phyloP scores from a whole-genome alignment of 1,140 invertebrate species.

The Gryon sp. region DNA sequence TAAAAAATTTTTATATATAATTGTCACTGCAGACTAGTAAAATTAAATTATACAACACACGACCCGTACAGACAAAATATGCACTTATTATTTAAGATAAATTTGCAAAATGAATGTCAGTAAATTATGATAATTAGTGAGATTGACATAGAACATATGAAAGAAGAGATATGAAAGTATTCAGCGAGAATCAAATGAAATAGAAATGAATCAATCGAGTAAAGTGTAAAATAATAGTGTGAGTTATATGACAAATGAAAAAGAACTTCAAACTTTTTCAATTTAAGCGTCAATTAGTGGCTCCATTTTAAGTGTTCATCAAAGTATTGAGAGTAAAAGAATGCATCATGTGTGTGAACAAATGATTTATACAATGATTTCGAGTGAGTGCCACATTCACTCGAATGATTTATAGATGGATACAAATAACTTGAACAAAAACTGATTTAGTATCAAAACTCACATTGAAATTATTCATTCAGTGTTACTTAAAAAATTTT shows the following conservation, averaged over 20 bases:
- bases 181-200: background rate
- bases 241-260: slow-evolving; percentile 16
- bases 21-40: no score
- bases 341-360: slow-evolving; percentile 13
- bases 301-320: slow-evolving; percentile 8
- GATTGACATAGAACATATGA: background rate
- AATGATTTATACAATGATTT: slow-evolving; percentile 16
- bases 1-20: no score
- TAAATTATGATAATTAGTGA: slow-evolving; percentile 3
- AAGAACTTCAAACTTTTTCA: slow-evolving; percentile 13
- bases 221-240: slow-evolving; percentile 19
- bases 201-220: background rate
- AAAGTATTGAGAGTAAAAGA: slow-evolving; percentile 10
- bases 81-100: no score
- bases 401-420: slow-evolving; percentile 18
- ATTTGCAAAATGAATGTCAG: no score
- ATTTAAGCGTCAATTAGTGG: slow-evolving; percentile 9
- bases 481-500: no score
- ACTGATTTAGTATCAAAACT: slow-evolving; percentile 15
- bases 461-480: slow-evolving; percentile 11
- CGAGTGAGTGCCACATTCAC: slow-evolving; percentile 10
- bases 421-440: slow-evolving; percentile 24
- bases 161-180: background rate
- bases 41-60: no score
- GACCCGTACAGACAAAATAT: no score